Conservation (phyloP, 2,888 invertebrate species). For the Spodoptera picta region DNA sequence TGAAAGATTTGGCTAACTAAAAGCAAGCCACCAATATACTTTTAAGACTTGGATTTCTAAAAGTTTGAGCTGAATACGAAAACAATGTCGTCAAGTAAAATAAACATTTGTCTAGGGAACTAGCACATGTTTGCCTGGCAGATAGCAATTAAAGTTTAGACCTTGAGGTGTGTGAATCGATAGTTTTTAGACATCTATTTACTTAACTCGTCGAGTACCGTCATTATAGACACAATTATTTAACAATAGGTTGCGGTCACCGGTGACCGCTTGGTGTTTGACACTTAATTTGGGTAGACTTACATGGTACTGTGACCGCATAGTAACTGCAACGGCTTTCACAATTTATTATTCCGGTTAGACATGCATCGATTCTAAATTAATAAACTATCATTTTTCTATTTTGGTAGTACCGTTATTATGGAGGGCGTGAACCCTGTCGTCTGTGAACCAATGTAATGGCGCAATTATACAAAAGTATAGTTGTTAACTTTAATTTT, state of each 20-base stretch:
- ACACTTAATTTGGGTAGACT: constrained; percentile 1
- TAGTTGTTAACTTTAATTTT: constrained; percentile 40
- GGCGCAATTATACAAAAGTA: constrained; percentile 47
- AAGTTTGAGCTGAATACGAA: background rate
- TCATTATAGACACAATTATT: too few species aligned
- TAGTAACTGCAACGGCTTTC: constrained; percentile 12
- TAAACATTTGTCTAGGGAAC: constrained; percentile 29
- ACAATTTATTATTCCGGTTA: constrained; percentile 29
- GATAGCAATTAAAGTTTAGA: constrained; percentile 18
- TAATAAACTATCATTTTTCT: constrained; percentile 47
- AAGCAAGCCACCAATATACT: too few species aligned
- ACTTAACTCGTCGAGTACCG: too few species aligned
- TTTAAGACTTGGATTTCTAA: background rate
- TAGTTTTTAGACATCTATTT: too few species aligned
- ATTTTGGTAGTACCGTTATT: constrained; percentile 52
- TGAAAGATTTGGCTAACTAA: too few species aligned
- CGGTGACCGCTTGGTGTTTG: too few species aligned
- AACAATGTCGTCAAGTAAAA: constrained; percentile 6
- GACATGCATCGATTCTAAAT: constrained; percentile 50
- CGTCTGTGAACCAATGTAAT: constrained; percentile 40
- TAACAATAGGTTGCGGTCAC: too few species aligned
- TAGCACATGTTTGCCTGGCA: constrained; percentile 23
- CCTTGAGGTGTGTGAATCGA: constrained; percentile 23
- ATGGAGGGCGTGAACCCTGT: constrained; percentile 46
- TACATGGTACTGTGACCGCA: constrained; percentile 1